These are phyloP conservation scores for Vimba vimba DNA, from an alignment of 2,113 vertebrate species.

Conservation along the genomic window DNA sequence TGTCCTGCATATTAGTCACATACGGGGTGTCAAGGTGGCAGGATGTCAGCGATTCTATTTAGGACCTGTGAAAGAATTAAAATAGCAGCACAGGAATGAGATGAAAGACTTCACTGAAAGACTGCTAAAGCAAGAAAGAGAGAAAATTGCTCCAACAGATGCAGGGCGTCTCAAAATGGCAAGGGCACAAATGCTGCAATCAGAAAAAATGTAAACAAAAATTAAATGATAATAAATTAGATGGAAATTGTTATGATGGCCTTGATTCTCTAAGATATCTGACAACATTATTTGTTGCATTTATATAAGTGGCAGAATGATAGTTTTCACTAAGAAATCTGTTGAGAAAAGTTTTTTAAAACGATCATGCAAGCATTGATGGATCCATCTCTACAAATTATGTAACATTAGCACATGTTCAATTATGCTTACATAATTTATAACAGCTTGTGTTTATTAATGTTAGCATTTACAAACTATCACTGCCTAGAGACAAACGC, in stretches of 20 bases:
- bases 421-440: constrained; percentile 27
- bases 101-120: constrained; percentile 9
- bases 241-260: background rate
- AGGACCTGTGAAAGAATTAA: constrained; percentile 55
- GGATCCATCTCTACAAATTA: background rate
- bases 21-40: constrained; percentile 57
- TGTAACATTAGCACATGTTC: constrained; percentile 11
- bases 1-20: constrained; percentile 48
- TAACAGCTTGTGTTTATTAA: constrained; percentile 22
- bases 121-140: constrained; percentile 12
- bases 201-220: background rate
- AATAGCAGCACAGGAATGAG: constrained; percentile 42
- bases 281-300: background rate
- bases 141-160: background rate
- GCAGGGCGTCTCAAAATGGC: background rate
- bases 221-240: background rate
- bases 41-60: constrained; percentile 67
- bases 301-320: background rate
- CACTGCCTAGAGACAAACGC: background rate
- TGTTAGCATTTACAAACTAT: background rate
- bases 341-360: background rate
- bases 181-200: background rate
- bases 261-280: background rate
- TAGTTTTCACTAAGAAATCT: background rate
- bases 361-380: background rate